Base-by-base conservation (phyloP, 2,797 vertebrate species). In the Diceros bicornis region DNA sequence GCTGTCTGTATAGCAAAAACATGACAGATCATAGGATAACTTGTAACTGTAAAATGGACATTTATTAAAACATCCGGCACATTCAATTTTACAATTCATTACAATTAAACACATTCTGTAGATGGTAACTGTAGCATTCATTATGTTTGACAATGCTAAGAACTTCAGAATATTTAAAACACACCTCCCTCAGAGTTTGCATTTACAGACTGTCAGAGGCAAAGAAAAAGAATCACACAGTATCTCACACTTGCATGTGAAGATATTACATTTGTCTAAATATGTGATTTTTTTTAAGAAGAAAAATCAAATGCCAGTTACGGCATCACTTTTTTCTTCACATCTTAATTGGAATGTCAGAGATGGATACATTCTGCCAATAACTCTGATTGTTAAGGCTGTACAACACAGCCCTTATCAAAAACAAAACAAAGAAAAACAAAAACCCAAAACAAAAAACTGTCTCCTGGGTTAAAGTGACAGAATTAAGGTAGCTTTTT, bases 71-170 rank as follows among this genome's bases (percentile, higher is more conserved):
- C 75, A 98, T 95, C 96, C 10, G 0, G 95, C 92, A 93, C 85
- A 97, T 98, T 98, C 97, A 97, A 98, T 98, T 98, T 97, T 97
- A 97, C 94, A 98, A 98, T 97, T 98, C 89, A 98, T 98, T 98
- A 98, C 75, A 92, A 98, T 97, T 88, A 44, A 89, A 89, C n/a
- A 74, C 44, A 69, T 94, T 96, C 94, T 78, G 23, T 79, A 97
- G 81, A 96, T 69, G 93, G 85, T 2, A 41, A 98, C 87, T 97
- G 50, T 88, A 86, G 50, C 62, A 95, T 97, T 97, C 86, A 96
- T 97, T 97, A 98, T 84, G 79, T 91, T 47, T 95, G 97, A 97
- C 64, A 97, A 72, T 72, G 64, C 1, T 27, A 61, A 90, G 95
- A 97, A 96, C 5, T 79, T 89, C 34, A 96, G 89, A 47, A 97